Evolutionary conservation across 2,888 invertebrate genomes (phyloP).

Genomic region (Melieria omissa): DNA sequence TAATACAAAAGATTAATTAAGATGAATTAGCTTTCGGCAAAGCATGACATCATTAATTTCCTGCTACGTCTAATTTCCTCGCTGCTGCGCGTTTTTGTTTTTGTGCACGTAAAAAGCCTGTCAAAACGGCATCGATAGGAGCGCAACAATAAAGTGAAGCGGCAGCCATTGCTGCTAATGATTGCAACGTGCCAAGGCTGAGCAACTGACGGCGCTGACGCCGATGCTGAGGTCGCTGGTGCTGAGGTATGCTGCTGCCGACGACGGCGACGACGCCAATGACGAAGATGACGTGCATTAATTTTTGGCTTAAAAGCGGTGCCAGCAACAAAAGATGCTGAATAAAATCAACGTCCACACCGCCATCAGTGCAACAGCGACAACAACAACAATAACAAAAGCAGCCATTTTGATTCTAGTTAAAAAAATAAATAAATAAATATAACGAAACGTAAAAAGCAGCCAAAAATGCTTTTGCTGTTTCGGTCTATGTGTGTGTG

Average conservation of each 20-base stretch:
- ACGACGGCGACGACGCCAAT: slow-evolving; percentile 27
- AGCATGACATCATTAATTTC: slow-evolving; percentile 17
- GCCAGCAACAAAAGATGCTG: slow-evolving; percentile 24
- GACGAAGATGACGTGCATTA: slow-evolving; percentile 37
- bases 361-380: slow-evolving; percentile 30
- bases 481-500: background rate
- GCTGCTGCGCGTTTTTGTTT: background rate
- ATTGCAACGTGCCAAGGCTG: background rate
- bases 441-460: slow-evolving; percentile 10
- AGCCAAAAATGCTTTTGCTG: background rate
- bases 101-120: no score
- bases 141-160: background rate
- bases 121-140: background rate
- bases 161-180: no score
- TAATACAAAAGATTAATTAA: background rate
- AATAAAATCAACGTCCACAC: no score
- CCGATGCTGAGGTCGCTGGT: slow-evolving; percentile 24
- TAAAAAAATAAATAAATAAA: slow-evolving; percentile 1
- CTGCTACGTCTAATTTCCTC: background rate
- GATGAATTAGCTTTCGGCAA: slow-evolving; percentile 1
- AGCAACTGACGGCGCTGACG: background rate
- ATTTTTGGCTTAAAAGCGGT: slow-evolving; percentile 34
- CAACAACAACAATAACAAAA: slow-evolving; percentile 21
- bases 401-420: background rate
- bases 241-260: slow-evolving; percentile 25